phyloP scores from a whole-genome alignment of 2,797 vertebrate species.

The Poeciliopsis turneri region DNA sequence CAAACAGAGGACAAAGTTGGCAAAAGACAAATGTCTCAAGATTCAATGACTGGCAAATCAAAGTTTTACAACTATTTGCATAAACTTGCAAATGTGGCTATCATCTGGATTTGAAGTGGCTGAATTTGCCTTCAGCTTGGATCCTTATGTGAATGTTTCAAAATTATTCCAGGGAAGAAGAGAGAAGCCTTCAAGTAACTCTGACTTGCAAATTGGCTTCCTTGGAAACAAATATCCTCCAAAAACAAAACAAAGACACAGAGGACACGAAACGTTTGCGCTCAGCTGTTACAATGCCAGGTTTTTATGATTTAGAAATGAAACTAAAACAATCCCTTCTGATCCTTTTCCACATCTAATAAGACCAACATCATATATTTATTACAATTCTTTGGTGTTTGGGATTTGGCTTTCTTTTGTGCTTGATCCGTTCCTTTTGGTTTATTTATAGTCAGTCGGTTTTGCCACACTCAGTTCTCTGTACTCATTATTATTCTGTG shows the following conservation, averaged over 20 bases:
- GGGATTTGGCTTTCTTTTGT: not conserved
- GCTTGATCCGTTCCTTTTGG: not conserved
- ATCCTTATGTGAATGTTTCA: conserved; percentile 71
- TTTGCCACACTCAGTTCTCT: too few relatives aligned
- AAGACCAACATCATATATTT: not conserved
- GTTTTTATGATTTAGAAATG: not conserved
- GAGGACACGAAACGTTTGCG: not conserved
- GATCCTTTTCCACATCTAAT: not conserved
- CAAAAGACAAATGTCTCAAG: not conserved
- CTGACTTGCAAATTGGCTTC: conserved; percentile 48
- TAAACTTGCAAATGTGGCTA: conserved; percentile 81
- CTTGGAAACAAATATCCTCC: conserved; percentile 1
- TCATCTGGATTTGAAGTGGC: conserved; percentile 62
- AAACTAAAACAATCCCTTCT: not conserved
- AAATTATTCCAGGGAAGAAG: conserved; percentile 37
- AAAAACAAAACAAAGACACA: conserved; percentile 14
- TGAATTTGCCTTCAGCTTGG: conserved; percentile 70
- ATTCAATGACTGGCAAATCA: conserved; percentile 41
- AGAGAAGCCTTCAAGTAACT: conserved; percentile 38
- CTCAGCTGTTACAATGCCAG: not conserved
- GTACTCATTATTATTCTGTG: too few relatives aligned
- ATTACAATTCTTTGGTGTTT: not conserved
- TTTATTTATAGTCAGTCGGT: too few relatives aligned
- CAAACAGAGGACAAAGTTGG: not conserved
- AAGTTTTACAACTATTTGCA: conserved; percentile 82